Conservation (phyloP, 2,797 vertebrate genomes). For the Trematomus bernacchii region DNA sequence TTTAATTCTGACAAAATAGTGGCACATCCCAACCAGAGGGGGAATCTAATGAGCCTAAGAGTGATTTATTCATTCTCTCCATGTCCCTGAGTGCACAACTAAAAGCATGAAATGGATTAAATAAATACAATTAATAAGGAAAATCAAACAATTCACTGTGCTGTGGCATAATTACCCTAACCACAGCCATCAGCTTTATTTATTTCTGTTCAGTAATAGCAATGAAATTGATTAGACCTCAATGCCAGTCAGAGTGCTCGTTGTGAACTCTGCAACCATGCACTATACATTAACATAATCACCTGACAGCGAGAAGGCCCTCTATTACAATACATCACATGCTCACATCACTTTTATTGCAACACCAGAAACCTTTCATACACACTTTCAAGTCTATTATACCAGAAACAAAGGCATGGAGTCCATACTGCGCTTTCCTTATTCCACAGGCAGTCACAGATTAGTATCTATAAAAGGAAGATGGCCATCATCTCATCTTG, state of each 20-base stretch:
- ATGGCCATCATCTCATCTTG: slow-evolving; percentile 84
- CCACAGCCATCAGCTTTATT: slow-evolving; percentile 86
- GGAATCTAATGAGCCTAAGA: slow-evolving; percentile 87
- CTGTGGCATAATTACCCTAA: slow-evolving; percentile 86
- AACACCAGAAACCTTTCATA: slow-evolving; percentile 59
- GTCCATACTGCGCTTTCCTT: slow-evolving; percentile 49
- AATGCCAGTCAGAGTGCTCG: slow-evolving; percentile 75
- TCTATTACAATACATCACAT: slow-evolving; percentile 70
- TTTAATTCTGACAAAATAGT: slow-evolving; percentile 82
- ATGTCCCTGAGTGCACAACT: slow-evolving; percentile 85
- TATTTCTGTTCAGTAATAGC: slow-evolving; percentile 87
- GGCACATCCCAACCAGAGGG: slow-evolving; percentile 83
- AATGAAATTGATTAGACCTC: slow-evolving; percentile 86
- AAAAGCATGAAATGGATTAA: slow-evolving; percentile 90
- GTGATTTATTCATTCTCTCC: slow-evolving; percentile 87
- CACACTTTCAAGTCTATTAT: slow-evolving; percentile 25
- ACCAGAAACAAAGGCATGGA: slow-evolving; percentile 45
- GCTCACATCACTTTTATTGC: slow-evolving; percentile 47
- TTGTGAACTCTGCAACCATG: slow-evolving; percentile 78
- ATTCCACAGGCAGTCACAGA: slow-evolving; percentile 71
- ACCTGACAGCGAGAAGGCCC: slow-evolving; percentile 72
- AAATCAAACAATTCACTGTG: slow-evolving; percentile 87
- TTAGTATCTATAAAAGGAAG: slow-evolving; percentile 81
- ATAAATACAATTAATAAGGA: slow-evolving; percentile 91
- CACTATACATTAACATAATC: slow-evolving; percentile 79